Base-by-base conservation (phyloP, 2,797 vertebrate genomes). In the Orientallactaga sibirica region DNA sequence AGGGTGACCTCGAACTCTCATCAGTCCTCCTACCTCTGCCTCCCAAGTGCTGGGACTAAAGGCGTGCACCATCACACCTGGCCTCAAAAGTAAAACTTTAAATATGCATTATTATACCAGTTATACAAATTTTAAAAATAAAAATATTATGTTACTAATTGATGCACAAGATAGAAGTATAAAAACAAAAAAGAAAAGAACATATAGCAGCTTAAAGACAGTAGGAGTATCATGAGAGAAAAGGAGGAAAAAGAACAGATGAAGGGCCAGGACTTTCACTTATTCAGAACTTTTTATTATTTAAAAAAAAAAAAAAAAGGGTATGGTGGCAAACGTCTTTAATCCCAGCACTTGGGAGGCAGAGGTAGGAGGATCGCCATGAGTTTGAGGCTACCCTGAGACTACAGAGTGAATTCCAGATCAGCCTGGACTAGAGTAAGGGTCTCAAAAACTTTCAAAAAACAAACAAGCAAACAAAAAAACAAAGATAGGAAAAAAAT, bases 401-500 rank as follows among this genome's bases (percentile, higher is more conserved):
- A 2, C 55, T 58, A 58, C 55, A 58, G 14, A 58, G 55, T 58
- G 12, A 58, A 14, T 16, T 58, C 55, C 55, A 58, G 55, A 12
- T 58, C 55, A 58, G 55, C 55, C 55, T 58, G 12, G 55, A 14
- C 55, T 58, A 58, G 55, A 58, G 48, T 48, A 48, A 48, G 48
- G 48, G 33, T 2, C 33, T 37, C 33, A 52, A 7, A 52, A 52
- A 52, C 1, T 7, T 52, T 52, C 1, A 52, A 52, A 52, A 52
- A 52, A 12, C 4, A 52, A 52, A 52, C 11, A 52, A 52, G 52
- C 33, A 48, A 48, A 58, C 14, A 55, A 58, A 89, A 9, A 78
- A 89, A 27, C 14, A 88, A 94, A 67, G 58, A 70, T 70, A 20
- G 75, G 89, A 80, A 95, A 96, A 95, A 95, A 15, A 70, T 91